Evolutionary conservation across 35 echinoderm and acorn worm species (phyloP).

Genomic region (Apostichopus parvimensis): DNA sequence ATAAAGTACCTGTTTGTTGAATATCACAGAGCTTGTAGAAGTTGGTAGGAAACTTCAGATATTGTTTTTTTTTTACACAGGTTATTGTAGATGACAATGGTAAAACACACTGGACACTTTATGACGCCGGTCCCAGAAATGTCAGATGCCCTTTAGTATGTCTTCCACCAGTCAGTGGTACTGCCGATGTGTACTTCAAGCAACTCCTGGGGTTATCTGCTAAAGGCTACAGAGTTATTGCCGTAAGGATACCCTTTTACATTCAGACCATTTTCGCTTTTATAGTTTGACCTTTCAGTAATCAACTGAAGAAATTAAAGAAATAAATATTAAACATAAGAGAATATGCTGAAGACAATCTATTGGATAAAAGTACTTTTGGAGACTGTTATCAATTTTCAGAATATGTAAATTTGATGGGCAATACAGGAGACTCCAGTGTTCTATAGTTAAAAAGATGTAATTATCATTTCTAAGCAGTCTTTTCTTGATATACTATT

Average conservation of each 20-base stretch:
- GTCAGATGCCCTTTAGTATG: constrained; percentile 90
- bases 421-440: too few relatives aligned
- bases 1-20: too few relatives aligned
- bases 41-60: too few relatives aligned
- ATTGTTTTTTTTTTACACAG: constrained; percentile 16
- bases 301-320: too few relatives aligned
- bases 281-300: neutral
- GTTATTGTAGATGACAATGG: constrained; percentile 92
- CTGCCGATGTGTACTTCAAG: constrained; percentile 93
- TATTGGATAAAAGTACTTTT: neutral
- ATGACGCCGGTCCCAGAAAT: constrained; percentile 89
- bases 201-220: constrained; percentile 86
- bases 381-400: neutral
- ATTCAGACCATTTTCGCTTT: neutral
- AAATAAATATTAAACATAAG: too few relatives aligned
- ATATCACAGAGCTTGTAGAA: too few relatives aligned
- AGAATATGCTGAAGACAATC: neutral
- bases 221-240: constrained; percentile 86
- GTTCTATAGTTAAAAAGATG: too few relatives aligned
- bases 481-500: neutral
- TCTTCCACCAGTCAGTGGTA: constrained; percentile 94
- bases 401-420: too few relatives aligned
- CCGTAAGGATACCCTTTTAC: constrained; percentile 57
- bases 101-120: constrained; percentile 90
- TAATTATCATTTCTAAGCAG: too few relatives aligned